Evolutionary conservation across 2,888 invertebrate species (phyloP).

Genomic region (Dynastes tityus): DNA sequence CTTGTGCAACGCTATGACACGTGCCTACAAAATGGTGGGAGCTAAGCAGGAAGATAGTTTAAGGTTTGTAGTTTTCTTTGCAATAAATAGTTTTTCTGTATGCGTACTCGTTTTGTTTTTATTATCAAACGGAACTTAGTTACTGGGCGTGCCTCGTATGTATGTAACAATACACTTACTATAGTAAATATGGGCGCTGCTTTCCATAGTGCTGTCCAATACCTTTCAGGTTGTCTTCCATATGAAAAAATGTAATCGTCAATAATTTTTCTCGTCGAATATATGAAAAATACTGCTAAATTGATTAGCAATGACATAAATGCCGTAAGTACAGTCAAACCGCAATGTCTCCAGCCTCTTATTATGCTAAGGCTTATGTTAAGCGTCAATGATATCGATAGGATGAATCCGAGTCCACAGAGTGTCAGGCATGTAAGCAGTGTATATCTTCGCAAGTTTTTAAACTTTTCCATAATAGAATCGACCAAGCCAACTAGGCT

Average conservation of each 20-base stretch:
- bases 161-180: slow-evolving; percentile 24
- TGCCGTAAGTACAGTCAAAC: slow-evolving; percentile 46
- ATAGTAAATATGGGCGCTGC: slow-evolving; percentile 52
- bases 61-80: too few species aligned
- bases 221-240: slow-evolving; percentile 46
- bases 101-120: too few species aligned
- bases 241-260: slow-evolving; percentile 54
- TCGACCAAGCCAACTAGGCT: slow-evolving; percentile 47
- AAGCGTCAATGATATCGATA: slow-evolving; percentile 40
- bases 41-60: too few species aligned
- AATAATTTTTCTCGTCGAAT: slow-evolving; percentile 50
- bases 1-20: too few species aligned
- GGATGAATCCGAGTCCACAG: slow-evolving; percentile 34
- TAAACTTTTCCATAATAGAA: slow-evolving; percentile 50
- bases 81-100: too few species aligned
- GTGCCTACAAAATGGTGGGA: too few species aligned
- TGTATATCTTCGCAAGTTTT: slow-evolving; percentile 42
- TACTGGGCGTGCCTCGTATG: too few species aligned
- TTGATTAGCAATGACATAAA: slow-evolving; percentile 42
- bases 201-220: slow-evolving; percentile 53
- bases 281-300: slow-evolving; percentile 52
- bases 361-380: slow-evolving; percentile 46
- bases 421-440: slow-evolving; percentile 41
- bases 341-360: slow-evolving; percentile 46
- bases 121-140: too few species aligned